These are phyloP conservation scores for Trissolcus basalis DNA, from an alignment of 1,140 invertebrate genomes.

Conservation along the genomic window DNA sequence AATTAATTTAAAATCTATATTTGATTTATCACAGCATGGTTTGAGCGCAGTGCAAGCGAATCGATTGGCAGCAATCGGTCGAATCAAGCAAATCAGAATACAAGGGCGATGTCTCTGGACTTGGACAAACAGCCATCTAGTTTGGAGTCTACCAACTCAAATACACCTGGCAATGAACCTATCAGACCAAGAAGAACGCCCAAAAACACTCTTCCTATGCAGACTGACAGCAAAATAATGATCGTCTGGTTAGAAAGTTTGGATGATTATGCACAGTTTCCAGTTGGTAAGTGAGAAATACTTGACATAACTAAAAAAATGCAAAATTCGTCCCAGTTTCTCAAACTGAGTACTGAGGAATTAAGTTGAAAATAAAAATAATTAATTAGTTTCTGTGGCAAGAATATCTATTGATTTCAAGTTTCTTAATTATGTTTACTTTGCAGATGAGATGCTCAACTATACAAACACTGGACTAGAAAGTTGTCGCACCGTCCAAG, in stretches of 20 bases:
- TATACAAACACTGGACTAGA: constrained; percentile 89
- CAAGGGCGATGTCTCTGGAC: constrained; percentile 82
- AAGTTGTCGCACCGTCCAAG: constrained; percentile 75
- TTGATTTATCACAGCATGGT: constrained; percentile 72
- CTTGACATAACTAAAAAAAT: constrained; percentile 25
- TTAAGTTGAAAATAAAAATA: too few relatives aligned
- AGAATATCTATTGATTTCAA: too few relatives aligned
- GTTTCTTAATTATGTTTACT: too few relatives aligned
- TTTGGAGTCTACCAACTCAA: constrained; percentile 72
- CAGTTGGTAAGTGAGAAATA: constrained; percentile 81
- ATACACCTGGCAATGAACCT: constrained; percentile 69
- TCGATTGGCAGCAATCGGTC: constrained; percentile 63
- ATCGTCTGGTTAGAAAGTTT: constrained; percentile 96
- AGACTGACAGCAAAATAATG: constrained; percentile 89
- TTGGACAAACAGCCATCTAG: constrained; percentile 79
- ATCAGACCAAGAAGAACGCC: constrained; percentile 71
- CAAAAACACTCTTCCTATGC: constrained; percentile 77
- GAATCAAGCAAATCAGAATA: constrained; percentile 72
- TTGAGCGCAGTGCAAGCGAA: constrained; percentile 79
- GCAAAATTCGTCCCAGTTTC: too few relatives aligned
- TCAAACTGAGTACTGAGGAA: too few relatives aligned
- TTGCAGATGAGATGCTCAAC: constrained; percentile 83
- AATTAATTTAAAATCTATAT: too few relatives aligned
- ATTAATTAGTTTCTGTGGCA: too few relatives aligned
- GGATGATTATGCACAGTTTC: constrained; percentile 93